Percentiles rank a stretch among this genome's conserved stretches.
Evolutionary conservation across 2,113 vertebrate species (phyloP).

Genomic region (Rhinolophus ferrumequinum): DNA sequence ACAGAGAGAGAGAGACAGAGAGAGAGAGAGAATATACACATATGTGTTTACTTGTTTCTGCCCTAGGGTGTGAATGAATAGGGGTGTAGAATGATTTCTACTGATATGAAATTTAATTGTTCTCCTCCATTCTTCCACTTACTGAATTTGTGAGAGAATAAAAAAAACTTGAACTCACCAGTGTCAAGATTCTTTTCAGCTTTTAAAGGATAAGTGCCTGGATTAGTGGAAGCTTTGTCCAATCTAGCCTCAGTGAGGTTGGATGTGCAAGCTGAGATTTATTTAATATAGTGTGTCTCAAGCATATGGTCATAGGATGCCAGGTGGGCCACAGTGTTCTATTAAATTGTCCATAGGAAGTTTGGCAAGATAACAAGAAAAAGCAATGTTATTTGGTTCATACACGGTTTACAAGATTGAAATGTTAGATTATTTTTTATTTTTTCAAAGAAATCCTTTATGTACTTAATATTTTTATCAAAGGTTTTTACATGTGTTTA

Average conservation of each 20-base stretch:
- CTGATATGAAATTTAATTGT: background rate
- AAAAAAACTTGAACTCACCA: background rate
- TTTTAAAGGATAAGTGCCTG: background rate
- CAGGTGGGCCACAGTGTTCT: background rate
- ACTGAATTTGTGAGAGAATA: background rate
- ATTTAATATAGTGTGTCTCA: background rate
- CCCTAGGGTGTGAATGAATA: background rate
- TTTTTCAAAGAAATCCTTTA: background rate
- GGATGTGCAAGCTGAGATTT: background rate
- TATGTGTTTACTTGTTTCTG: background rate
- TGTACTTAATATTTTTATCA: background rate
- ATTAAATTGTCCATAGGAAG: background rate
- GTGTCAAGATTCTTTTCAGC: background rate
- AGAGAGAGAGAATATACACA: no score
- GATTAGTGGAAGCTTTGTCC: background rate
- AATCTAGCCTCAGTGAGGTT: background rate
- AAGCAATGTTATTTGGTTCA: background rate
- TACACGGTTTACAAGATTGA: background rate
- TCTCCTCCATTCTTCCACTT: background rate
- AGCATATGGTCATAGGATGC: background rate
- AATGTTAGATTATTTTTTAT: background rate
- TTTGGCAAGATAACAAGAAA: background rate
- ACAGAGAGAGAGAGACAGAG: no score
- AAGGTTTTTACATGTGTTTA: background rate
- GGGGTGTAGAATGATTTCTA: background rate